Conservation (phyloP, 2,797 vertebrate species). For the Sciurus vulgaris region DNA sequence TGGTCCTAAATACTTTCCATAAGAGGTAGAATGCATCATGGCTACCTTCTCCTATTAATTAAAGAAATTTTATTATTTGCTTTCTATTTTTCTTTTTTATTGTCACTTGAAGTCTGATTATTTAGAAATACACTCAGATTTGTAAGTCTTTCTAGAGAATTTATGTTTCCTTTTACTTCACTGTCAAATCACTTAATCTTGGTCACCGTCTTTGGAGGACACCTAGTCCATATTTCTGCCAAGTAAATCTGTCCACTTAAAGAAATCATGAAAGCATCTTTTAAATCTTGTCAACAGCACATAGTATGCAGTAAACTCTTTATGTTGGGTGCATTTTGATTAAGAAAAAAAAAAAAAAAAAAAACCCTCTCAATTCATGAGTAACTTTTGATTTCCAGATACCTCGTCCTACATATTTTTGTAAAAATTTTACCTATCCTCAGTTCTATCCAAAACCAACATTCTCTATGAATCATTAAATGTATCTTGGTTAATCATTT, state of each 20-base stretch:
- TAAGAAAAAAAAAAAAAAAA: conserved; percentile 38
- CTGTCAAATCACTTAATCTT: conserved; percentile 31
- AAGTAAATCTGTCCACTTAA: conserved; percentile 28
- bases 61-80: neutral
- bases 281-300: neutral
- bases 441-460: neutral
- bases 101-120: neutral
- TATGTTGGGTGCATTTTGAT: neutral
- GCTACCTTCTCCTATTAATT: neutral
- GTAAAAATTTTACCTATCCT: neutral
- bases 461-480: neutral
- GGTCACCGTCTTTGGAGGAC: neutral
- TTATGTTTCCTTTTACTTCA: conserved; percentile 4
- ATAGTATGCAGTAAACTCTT: neutral
- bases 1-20: neutral
- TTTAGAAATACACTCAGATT: conserved; percentile 3
- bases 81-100: neutral
- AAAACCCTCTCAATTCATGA: neutral
- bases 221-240: conserved; percentile 36
- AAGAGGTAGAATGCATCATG: neutral
- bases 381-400: conserved; percentile 19
- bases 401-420: neutral
- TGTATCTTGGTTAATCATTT: conserved; percentile 52
- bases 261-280: neutral
- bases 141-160: conserved; percentile 38